Percentiles rank a stretch among this genome's conserved stretches.
Evolutionary conservation across 2,797 vertebrate genomes (phyloP).

Genomic region (Pygocentrus nattereri): DNA sequence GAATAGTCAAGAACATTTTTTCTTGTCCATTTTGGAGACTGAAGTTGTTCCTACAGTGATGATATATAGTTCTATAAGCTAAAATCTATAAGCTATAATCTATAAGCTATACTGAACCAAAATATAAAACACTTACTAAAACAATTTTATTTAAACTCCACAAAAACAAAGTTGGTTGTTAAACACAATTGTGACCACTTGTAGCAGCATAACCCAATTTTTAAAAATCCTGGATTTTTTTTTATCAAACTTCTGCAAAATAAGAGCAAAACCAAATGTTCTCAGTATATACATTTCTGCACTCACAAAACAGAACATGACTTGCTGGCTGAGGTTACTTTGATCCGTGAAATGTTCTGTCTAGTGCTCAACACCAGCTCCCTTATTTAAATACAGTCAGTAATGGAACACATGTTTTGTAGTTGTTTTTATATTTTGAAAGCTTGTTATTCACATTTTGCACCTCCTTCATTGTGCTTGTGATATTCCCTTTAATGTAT

Average conservation of each 20-base stretch:
- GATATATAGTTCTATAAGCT: neutral
- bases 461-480: neutral
- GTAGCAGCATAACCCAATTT: too few relatives aligned
- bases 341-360: constrained; percentile 10
- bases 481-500: neutral
- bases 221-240: too few relatives aligned
- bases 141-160: too few relatives aligned
- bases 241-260: too few relatives aligned
- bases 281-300: too few relatives aligned
- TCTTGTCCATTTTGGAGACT: too few relatives aligned
- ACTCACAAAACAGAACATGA: neutral
- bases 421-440: neutral
- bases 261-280: too few relatives aligned
- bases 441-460: neutral
- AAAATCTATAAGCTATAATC: neutral
- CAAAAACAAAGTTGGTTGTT: too few relatives aligned
- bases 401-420: neutral
- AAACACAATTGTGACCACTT: too few relatives aligned
- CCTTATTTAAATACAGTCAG: neutral
- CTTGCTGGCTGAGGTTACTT: neutral
- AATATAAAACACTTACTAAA: too few relatives aligned
- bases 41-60: neutral
- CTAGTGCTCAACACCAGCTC: constrained; percentile 14
- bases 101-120: neutral
- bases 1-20: too few relatives aligned